phyloP scores from a whole-genome alignment of 2,113 vertebrate species.

The Anas platyrhynchos region DNA sequence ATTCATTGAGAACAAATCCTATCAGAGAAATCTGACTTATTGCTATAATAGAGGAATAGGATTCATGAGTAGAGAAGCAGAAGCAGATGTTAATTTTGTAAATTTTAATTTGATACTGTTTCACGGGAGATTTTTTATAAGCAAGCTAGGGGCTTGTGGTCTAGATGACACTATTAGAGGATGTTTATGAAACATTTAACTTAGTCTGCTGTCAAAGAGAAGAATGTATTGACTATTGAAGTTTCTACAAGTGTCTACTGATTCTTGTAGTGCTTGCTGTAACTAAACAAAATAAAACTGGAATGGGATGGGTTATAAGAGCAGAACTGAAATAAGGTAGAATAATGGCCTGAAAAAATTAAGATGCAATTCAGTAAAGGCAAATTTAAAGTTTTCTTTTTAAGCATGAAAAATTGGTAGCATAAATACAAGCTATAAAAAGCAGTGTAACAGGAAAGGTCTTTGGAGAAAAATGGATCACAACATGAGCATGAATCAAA shows the following conservation, averaged over 20 bases:
- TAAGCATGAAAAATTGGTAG: not conserved
- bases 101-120: not conserved
- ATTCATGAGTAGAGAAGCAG: not conserved
- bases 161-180: not conserved
- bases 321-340: not conserved
- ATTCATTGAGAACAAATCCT: not conserved
- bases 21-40: not conserved
- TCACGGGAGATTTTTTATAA: not conserved
- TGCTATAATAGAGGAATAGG: not conserved
- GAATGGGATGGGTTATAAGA: not conserved
- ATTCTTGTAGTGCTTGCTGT: not conserved
- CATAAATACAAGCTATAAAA: not conserved
- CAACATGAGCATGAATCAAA: not conserved
- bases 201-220: not conserved
- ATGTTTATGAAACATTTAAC: not conserved
- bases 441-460: not conserved
- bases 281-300: not conserved
- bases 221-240: not conserved
- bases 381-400: not conserved
- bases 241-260: not conserved
- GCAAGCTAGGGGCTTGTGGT: not conserved
- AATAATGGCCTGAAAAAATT: not conserved
- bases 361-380: not conserved
- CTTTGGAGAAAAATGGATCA: not conserved
- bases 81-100: not conserved